Conservation (phyloP, 2,113 vertebrate species). For the Salvelinus sp. region DNA sequence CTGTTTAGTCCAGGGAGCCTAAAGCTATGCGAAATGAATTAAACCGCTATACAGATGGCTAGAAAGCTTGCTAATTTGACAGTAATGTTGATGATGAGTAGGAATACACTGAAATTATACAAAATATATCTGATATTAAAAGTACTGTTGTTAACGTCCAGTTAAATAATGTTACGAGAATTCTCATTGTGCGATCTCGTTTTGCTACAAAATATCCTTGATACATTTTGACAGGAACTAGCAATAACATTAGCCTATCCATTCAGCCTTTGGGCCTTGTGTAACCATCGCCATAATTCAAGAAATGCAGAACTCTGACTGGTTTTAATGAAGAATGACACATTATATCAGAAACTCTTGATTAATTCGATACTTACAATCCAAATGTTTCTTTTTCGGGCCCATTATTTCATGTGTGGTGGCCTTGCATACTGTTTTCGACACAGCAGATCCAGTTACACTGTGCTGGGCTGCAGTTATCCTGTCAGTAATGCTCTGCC, state of each 20-base stretch:
- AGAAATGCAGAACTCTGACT: not conserved
- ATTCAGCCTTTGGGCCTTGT: slow-evolving; percentile 63
- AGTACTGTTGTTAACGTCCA: not conserved
- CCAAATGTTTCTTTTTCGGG: slow-evolving; percentile 97
- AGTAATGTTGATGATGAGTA: not conserved
- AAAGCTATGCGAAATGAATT: slow-evolving; percentile 11
- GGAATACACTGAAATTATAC: not conserved
- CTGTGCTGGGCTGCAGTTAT: slow-evolving; percentile 98
- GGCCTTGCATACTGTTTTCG: slow-evolving; percentile 96
- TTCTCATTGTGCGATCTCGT: not conserved
- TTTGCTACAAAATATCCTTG: not conserved
- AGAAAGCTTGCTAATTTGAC: slow-evolving; percentile 30
- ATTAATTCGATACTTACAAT: slow-evolving; percentile 80
- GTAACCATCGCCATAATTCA: slow-evolving; percentile 44
- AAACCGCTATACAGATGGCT: slow-evolving; percentile 17
- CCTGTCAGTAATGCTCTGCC: slow-evolving; percentile 96
- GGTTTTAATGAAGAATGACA: slow-evolving; percentile 14
- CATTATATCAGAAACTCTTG: not conserved
- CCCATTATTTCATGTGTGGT: slow-evolving; percentile 99
- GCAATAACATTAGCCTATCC: slow-evolving; percentile 44
- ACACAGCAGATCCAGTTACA: slow-evolving; percentile 94
- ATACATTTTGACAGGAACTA: slow-evolving; percentile 29
- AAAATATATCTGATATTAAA: not conserved
- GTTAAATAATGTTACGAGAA: not conserved
- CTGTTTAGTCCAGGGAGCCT: not conserved